These are phyloP conservation scores for Mythimna loreyi DNA, from an alignment of 2,888 invertebrate genomes.

Conservation along the genomic window DNA sequence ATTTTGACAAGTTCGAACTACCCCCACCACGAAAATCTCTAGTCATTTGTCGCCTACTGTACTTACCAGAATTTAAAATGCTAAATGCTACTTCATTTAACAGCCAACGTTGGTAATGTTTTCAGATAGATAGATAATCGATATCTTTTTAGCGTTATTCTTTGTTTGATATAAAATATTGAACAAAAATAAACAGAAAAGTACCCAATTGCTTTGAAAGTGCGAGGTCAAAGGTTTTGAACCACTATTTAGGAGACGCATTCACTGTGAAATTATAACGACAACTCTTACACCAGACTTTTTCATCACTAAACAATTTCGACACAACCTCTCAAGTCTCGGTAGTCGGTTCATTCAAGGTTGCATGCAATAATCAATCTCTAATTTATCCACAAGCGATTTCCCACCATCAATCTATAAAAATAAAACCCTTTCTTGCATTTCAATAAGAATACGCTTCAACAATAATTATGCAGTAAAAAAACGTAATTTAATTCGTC, in stretches of 20 bases:
- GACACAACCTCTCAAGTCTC: constrained; percentile 6
- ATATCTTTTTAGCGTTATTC: too few relatives aligned
- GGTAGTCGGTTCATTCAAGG: constrained; percentile 35
- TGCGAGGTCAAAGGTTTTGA: constrained; percentile 28
- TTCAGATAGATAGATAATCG: too few relatives aligned
- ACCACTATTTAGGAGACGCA: constrained; percentile 10
- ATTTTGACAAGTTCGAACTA: too few relatives aligned
- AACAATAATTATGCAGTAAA: constrained; percentile 53
- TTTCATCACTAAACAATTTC: constrained; percentile 22
- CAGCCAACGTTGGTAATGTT: too few relatives aligned
- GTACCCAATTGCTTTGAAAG: constrained; percentile 4
- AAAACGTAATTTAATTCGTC: constrained; percentile 23
- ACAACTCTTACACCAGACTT: constrained; percentile 36
- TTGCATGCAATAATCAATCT: constrained; percentile 13
- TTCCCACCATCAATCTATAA: constrained; percentile 5
- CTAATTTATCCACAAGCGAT: constrained; percentile 34
- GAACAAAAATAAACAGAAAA: too few relatives aligned
- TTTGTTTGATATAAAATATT: too few relatives aligned
- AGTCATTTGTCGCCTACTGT: too few relatives aligned
- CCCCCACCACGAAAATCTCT: too few relatives aligned
- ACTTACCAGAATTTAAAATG: too few relatives aligned
- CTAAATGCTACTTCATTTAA: too few relatives aligned
- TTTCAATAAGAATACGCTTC: constrained; percentile 1
- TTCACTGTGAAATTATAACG: constrained; percentile 27
- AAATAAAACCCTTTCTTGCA: constrained; percentile 21